Percentiles rank a stretch among this genome's conserved stretches.
phyloP scores from a whole-genome alignment of 2,113 vertebrate species.

The Neogobius melanostomus region DNA sequence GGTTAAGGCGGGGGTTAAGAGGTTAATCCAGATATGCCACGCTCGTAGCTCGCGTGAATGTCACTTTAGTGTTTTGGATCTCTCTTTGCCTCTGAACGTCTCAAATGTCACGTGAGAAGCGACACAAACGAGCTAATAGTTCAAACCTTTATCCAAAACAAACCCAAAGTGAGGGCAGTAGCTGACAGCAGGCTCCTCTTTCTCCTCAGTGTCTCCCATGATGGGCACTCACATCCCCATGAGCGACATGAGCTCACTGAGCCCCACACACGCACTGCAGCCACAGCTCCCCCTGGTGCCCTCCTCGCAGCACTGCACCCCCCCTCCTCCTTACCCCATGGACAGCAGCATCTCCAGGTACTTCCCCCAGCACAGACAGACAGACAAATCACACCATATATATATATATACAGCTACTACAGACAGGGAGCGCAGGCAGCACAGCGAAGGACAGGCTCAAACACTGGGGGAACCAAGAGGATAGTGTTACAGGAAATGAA shows the following conservation, averaged over 20 bases:
- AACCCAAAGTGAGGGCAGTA: not conserved
- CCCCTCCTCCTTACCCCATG: conserved; percentile 97
- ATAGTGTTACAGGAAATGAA: not conserved
- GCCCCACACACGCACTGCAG: conserved; percentile 92
- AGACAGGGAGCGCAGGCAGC: not conserved
- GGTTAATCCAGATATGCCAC: too few relatives aligned
- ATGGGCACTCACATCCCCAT: conserved; percentile 96
- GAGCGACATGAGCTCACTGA: conserved; percentile 96
- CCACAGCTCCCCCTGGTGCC: conserved; percentile 93
- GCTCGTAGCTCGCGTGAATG: too few relatives aligned
- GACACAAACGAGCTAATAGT: too few relatives aligned
- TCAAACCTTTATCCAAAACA: not conserved
- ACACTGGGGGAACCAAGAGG: not conserved
- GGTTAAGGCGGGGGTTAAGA: too few relatives aligned
- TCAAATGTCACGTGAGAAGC: too few relatives aligned
- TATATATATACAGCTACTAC: not conserved
- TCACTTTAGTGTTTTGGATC: too few relatives aligned
- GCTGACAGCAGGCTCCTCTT: conserved; percentile 62
- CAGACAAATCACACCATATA: conserved; percentile 4
- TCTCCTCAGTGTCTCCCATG: conserved; percentile 90
- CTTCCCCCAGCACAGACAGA: conserved; percentile 36
- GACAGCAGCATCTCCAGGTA: conserved; percentile 99
- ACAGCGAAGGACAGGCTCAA: not conserved
- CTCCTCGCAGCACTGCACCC: conserved; percentile 97
- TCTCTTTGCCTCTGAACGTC: not conserved